These are phyloP conservation scores for Montipora sp. DNA, from an alignment of 64 coral and sea anemone genomes.

Conservation along the genomic window DNA sequence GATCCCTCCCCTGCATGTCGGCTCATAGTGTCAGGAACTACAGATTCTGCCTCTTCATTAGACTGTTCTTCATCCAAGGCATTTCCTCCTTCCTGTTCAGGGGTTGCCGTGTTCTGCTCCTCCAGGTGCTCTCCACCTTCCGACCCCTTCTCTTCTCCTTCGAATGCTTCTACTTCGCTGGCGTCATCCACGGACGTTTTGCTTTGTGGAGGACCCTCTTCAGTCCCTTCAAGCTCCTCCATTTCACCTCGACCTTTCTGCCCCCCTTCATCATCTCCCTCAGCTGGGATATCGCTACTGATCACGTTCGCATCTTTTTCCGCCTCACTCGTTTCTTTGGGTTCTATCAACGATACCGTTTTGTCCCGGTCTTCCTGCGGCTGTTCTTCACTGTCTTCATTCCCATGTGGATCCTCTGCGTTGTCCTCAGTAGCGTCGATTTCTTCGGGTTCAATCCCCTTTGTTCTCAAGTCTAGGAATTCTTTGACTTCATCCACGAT, in stretches of 20 bases:
- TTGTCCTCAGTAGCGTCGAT: background rate
- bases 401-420: background rate
- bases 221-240: background rate
- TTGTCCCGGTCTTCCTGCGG: background rate
- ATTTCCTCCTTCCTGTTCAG: background rate
- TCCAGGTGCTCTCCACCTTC: background rate
- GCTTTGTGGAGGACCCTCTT: background rate
- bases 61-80: background rate
- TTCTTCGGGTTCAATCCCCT: slow-evolving; percentile 11
- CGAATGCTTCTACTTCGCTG: background rate
- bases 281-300: background rate
- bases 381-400: background rate
- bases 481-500: slow-evolving; percentile 83
- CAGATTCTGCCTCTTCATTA: background rate
- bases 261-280: background rate
- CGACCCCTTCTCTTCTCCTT: background rate
- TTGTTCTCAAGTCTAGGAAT: slow-evolving; percentile 34
- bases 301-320: background rate
- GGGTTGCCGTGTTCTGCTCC: background rate
- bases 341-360: background rate
- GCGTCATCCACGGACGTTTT: background rate
- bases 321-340: background rate
- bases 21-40: background rate
- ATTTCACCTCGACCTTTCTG: background rate
- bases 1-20: background rate